A percentile compares a stretch with the other conserved stretches of the same genome.
phyloP scores from a whole-genome alignment of 2,888 invertebrate species.

The Cheilosia urbana region DNA sequence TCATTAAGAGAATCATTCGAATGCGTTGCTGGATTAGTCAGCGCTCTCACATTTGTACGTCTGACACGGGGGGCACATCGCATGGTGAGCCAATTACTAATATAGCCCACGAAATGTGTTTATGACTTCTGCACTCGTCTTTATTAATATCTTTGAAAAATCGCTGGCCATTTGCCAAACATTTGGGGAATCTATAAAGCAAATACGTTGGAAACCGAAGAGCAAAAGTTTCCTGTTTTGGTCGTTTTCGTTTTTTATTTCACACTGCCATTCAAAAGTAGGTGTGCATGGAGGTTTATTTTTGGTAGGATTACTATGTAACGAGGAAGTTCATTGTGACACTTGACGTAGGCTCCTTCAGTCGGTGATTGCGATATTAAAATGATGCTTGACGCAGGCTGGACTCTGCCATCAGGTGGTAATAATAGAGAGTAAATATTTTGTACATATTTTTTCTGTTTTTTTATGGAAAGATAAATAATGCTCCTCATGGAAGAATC shows the following conservation, averaged over 20 bases:
- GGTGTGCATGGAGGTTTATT: slow-evolving; percentile 54
- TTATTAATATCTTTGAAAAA: slow-evolving; percentile 67
- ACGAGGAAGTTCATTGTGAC: slow-evolving; percentile 57
- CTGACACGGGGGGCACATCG: slow-evolving; percentile 46
- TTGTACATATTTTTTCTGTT: background rate
- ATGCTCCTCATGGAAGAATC: background rate
- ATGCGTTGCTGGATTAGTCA: slow-evolving; percentile 60
- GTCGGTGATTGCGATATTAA: slow-evolving; percentile 32
- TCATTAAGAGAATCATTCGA: slow-evolving; percentile 22
- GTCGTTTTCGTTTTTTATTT: slow-evolving; percentile 39
- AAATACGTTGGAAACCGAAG: slow-evolving; percentile 55
- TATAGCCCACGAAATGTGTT: slow-evolving; percentile 62
- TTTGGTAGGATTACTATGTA: slow-evolving; percentile 42
- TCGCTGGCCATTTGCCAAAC: slow-evolving; percentile 61
- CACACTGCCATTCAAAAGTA: slow-evolving; percentile 33
- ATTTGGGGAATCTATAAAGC: slow-evolving; percentile 69
- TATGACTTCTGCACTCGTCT: slow-evolving; percentile 67
- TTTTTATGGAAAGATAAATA: slow-evolving; percentile 16
- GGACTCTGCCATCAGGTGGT: slow-evolving; percentile 42
- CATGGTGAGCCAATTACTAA: slow-evolving; percentile 61
- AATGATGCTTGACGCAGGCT: slow-evolving; percentile 34
- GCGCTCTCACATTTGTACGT: slow-evolving; percentile 23
- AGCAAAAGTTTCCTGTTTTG: slow-evolving; percentile 65
- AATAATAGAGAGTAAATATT: background rate
- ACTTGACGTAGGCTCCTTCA: slow-evolving; percentile 33